Evolutionary conservation across 35 echinoderm and acorn worm genomes (phyloP).

Genomic region (Heliocidaris tuberculata): DNA sequence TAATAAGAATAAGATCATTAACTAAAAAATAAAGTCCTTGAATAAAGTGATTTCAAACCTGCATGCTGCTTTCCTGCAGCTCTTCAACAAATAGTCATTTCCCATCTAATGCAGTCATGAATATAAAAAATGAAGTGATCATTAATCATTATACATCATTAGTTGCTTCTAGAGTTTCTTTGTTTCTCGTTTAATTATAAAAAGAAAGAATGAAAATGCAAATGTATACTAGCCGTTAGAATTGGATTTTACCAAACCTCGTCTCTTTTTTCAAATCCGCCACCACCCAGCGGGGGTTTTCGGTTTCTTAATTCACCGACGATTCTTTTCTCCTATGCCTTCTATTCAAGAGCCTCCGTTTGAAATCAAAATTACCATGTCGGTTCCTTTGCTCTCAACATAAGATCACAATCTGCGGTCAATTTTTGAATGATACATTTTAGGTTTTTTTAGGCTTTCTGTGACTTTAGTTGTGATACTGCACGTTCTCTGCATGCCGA

Average conservation of each 20-base stretch:
- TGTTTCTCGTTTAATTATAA: not conserved
- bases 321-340: not conserved
- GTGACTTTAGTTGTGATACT: not conserved
- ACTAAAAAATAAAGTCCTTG: no score
- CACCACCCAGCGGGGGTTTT: not conserved
- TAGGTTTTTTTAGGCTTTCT: not conserved
- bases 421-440: constrained; percentile 2
- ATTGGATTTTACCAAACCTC: not conserved
- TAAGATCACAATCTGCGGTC: not conserved
- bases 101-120: no score
- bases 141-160: no score
- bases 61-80: no score
- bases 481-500: not conserved
- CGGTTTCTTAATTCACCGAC: not conserved
- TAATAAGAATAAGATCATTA: no score
- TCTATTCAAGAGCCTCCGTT: not conserved
- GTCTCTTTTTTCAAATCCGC: not conserved
- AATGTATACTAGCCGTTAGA: not conserved
- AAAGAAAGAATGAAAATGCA: not conserved
- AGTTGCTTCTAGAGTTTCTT: not conserved
- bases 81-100: no score
- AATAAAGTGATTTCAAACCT: no score
- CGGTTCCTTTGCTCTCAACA: constrained; percentile 1
- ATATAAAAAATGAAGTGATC: no score
- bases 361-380: not conserved